These are phyloP conservation scores for Amazona ochrocephala DNA, from an alignment of 2,797 vertebrate species.

Conservation along the genomic window DNA sequence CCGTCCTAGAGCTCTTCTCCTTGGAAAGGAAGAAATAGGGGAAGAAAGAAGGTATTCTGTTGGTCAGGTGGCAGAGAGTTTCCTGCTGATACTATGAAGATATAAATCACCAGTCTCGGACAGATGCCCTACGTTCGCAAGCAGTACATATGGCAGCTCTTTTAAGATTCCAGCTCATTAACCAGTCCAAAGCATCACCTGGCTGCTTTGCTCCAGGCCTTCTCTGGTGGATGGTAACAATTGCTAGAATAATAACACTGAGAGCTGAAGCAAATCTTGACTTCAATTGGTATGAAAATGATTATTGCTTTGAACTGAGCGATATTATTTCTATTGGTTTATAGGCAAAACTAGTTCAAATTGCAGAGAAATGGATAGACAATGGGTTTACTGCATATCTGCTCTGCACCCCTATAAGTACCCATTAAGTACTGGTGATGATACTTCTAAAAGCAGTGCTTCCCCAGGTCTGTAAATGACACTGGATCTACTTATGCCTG, in stretches of 20 bases:
- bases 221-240: not conserved
- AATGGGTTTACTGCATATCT: not conserved
- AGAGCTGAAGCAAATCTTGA: not conserved
- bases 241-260: not conserved
- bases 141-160: not conserved
- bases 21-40: not conserved
- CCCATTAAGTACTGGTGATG: not conserved
- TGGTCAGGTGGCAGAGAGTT: not conserved
- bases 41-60: not conserved
- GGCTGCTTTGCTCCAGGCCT: not conserved
- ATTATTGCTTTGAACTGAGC: not conserved
- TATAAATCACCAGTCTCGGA: not conserved
- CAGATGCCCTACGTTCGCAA: fast-evolving
- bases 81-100: not conserved
- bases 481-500: not conserved
- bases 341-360: not conserved
- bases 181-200: not conserved
- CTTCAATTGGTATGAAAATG: not conserved
- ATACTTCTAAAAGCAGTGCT: not conserved
- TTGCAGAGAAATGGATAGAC: not conserved
- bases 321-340: not conserved
- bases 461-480: not conserved
- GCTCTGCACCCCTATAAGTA: not conserved
- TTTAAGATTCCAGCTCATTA: not conserved
- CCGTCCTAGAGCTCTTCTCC: not conserved